phyloP scores from a whole-genome alignment of 2,888 invertebrate genomes.

The Acheta domesticus region DNA sequence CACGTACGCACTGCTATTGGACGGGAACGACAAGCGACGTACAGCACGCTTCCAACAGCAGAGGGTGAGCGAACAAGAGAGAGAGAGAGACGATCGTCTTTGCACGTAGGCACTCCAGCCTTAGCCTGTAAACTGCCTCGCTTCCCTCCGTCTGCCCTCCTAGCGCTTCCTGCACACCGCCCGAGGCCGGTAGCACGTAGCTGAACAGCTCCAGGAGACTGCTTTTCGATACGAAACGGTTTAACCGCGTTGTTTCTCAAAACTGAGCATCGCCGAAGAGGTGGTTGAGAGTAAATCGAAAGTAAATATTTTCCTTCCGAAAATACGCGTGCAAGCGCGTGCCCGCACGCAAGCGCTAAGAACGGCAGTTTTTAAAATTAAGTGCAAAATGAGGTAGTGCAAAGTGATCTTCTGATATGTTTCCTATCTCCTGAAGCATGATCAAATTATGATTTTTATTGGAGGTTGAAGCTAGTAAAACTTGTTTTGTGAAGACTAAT shows the following conservation, averaged over 20 bases:
- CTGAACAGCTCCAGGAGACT: neutral
- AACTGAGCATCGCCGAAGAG: conserved; percentile 1
- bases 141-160: neutral
- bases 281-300: conserved; percentile 18
- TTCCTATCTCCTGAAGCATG: neutral
- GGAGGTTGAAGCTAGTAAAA: too few relatives aligned
- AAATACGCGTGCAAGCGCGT: neutral
- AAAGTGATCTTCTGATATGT: neutral
- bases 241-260: neutral
- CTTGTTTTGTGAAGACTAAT: too few relatives aligned
- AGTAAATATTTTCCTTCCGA: conserved; percentile 7
- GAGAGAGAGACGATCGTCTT: neutral
- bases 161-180: neutral
- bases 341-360: neutral
- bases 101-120: neutral
- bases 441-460: too few relatives aligned
- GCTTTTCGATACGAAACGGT: neutral
- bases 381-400: neutral
- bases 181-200: neutral
- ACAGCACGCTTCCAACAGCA: too few relatives aligned
- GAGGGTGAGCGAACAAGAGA: too few relatives aligned
- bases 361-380: neutral
- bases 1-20: too few relatives aligned
- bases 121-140: neutral
- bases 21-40: too few relatives aligned